These are phyloP conservation scores for Eurystomus glaucurus DNA, from an alignment of 2,797 vertebrate species.

Conservation along the genomic window DNA sequence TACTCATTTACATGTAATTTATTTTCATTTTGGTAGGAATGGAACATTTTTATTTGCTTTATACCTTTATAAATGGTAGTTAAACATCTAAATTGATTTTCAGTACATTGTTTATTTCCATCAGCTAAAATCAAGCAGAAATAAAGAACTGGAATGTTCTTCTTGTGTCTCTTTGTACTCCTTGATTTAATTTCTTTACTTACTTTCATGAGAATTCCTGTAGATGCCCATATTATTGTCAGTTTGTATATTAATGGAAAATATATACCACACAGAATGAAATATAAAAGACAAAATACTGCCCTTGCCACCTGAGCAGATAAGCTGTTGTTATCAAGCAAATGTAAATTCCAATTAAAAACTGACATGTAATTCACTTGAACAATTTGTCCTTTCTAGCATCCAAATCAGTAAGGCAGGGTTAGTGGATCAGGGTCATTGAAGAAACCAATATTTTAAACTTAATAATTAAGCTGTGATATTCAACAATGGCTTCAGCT, in stretches of 20 bases:
- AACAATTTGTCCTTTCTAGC: background rate
- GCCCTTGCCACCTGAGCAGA: background rate
- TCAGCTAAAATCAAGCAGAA: background rate
- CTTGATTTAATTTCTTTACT: background rate
- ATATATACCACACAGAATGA: background rate
- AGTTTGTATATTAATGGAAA: background rate
- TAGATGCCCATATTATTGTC: background rate
- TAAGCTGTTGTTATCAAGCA: background rate
- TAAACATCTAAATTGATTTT: background rate
- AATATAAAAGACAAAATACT: background rate
- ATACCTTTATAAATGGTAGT: background rate
- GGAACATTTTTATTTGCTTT: background rate
- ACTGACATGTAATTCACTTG: background rate
- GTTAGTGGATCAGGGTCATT: background rate
- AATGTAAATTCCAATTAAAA: background rate
- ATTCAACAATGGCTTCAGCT: background rate
- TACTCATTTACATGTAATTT: background rate
- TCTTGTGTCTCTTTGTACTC: background rate
- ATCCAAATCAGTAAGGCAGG: background rate
- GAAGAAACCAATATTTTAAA: background rate
- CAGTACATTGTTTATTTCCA: background rate
- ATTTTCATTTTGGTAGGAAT: background rate
- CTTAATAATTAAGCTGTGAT: background rate
- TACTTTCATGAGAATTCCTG: background rate
- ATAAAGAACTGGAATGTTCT: background rate